phyloP scores from a whole-genome alignment of 2,888 invertebrate species.

The Lapara coniferarum region DNA sequence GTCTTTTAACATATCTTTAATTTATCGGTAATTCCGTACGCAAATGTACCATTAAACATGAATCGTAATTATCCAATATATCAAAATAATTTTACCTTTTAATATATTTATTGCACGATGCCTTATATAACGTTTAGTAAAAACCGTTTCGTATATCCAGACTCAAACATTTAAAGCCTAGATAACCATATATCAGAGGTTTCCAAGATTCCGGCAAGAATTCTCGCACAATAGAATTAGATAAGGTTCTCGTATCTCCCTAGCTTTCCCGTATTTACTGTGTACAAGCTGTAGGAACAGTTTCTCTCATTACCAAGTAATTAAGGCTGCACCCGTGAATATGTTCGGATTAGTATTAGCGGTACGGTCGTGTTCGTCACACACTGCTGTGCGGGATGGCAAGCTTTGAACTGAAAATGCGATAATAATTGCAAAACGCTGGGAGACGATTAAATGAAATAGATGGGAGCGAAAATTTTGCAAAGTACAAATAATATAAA shows the following conservation, averaged over 20 bases:
- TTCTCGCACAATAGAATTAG: constrained; percentile 18
- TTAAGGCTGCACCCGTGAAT: constrained; percentile 41
- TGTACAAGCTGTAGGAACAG: constrained; percentile 32
- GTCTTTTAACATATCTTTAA: neutral
- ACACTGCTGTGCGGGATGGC: neutral
- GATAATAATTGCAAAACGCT: too few relatives aligned
- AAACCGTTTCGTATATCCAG: too few relatives aligned
- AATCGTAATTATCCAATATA: too few relatives aligned
- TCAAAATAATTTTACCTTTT: too few relatives aligned
- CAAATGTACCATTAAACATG: too few relatives aligned
- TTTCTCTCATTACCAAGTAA: constrained; percentile 39
- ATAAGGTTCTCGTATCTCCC: constrained; percentile 1
- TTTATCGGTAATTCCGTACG: neutral
- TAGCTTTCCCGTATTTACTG: constrained; percentile 20
- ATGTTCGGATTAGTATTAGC: constrained; percentile 39
- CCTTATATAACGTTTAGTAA: too few relatives aligned
- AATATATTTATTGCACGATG: too few relatives aligned
- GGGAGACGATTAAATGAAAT: too few relatives aligned
- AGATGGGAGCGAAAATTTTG: too few relatives aligned
- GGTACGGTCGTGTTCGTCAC: constrained; percentile 15
- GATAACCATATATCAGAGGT: neutral
- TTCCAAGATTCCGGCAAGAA: constrained; percentile 4
- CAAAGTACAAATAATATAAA: too few relatives aligned
- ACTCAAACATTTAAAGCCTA: neutral
- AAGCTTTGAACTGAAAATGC: neutral